These are phyloP conservation scores for Stenopsyche tienmushanensis DNA, from an alignment of 1,140 invertebrate species.

Conservation along the genomic window DNA sequence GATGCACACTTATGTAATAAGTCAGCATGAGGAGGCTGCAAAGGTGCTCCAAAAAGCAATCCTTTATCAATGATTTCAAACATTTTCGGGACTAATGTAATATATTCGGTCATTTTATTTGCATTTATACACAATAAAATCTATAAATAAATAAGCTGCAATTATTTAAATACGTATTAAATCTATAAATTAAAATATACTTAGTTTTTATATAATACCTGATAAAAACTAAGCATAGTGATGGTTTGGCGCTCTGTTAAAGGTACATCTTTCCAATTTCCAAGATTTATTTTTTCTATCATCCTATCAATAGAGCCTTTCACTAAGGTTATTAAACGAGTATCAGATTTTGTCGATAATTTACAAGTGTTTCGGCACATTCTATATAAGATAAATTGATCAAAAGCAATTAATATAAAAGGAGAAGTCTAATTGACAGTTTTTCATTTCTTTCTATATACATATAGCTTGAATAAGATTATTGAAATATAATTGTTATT, in stretches of 20 bases:
- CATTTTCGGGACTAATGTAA: conserved; percentile 49
- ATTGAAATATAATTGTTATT: too few species aligned
- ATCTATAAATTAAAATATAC: too few species aligned
- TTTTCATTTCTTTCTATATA: too few species aligned
- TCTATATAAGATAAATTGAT: too few species aligned
- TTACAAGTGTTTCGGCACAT: too few species aligned
- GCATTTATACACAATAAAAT: conserved; percentile 3
- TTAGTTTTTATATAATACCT: too few species aligned
- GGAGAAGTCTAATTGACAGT: too few species aligned
- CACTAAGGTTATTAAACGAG: too few species aligned
- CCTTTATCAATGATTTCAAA: conserved; percentile 79
- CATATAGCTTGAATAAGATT: too few species aligned
- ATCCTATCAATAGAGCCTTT: conserved; percentile 67
- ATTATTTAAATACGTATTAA: neutral
- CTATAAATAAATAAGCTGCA: neutral
- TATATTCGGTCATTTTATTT: neutral
- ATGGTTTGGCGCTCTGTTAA: conserved; percentile 61
- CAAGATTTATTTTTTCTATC: conserved; percentile 82
- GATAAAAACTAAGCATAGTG: conserved; percentile 62
- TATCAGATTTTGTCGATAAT: too few species aligned
- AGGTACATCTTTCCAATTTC: conserved; percentile 80
- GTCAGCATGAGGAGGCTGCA: conserved; percentile 50
- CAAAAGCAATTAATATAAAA: too few species aligned
- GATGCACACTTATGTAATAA: conserved; percentile 58
- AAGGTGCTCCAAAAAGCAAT: conserved; percentile 75